These are phyloP conservation scores for Paraescarpia echinospica DNA, from an alignment of 1,140 invertebrate genomes.

Conservation along the genomic window DNA sequence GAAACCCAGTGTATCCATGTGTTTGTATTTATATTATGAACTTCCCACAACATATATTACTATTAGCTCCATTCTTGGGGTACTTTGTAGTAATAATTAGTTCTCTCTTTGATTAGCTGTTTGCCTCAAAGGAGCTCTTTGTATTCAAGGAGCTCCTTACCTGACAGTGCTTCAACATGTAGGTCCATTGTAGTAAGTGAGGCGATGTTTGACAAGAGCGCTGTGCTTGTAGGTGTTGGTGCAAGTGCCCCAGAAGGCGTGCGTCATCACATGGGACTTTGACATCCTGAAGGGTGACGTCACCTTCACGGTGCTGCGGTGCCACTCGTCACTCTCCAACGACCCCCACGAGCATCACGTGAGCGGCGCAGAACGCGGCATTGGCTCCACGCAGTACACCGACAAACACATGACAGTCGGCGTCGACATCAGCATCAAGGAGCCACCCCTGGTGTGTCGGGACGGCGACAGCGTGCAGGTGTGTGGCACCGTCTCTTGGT, in stretches of 20 bases:
- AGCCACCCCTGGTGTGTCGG: conserved; percentile 78
- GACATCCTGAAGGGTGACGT: conserved; percentile 90
- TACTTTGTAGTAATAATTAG: no score
- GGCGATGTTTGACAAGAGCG: background rate
- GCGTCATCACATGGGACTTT: conserved; percentile 95
- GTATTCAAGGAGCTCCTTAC: no score
- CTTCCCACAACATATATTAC: no score
- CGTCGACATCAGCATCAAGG: conserved; percentile 76
- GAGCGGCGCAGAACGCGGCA: conserved; percentile 46
- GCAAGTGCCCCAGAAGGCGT: conserved; percentile 78
- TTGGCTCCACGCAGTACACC: conserved; percentile 60
- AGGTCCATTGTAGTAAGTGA: background rate
- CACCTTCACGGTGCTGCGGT: conserved; percentile 81
- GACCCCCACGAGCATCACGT: conserved; percentile 50
- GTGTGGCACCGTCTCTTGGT: conserved; percentile 70
- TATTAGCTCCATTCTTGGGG: no score
- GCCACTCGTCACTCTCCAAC: conserved; percentile 59
- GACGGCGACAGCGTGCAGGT: conserved; percentile 94
- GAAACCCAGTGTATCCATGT: no score
- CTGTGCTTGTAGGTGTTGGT: conserved; percentile 64
- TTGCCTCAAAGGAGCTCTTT: background rate
- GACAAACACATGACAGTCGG: conserved; percentile 80
- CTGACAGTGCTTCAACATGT: no score
- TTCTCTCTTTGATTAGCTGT: background rate
- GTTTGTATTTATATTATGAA: no score